These are phyloP conservation scores for Oceanites oceanicus DNA, from an alignment of 2,113 vertebrate species.

Conservation along the genomic window DNA sequence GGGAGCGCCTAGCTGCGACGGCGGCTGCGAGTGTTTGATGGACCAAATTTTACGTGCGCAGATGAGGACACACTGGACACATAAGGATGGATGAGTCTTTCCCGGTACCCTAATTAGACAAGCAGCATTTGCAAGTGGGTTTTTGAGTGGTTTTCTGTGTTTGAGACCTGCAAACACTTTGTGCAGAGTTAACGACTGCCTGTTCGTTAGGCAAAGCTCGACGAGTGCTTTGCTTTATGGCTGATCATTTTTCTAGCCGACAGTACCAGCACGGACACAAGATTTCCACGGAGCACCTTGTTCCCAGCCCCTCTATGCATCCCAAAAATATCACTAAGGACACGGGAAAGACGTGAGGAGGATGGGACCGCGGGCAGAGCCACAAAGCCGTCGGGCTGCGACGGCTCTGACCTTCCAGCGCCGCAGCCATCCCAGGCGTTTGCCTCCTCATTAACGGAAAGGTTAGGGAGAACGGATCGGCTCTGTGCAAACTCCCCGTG, in stretches of 20 bases:
- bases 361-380: neutral
- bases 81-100: conserved; percentile 13
- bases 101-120: neutral
- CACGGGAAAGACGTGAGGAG: neutral
- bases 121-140: neutral
- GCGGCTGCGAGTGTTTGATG: neutral
- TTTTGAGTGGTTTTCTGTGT: neutral
- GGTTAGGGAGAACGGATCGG: neutral
- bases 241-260: neutral
- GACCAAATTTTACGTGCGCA: neutral
- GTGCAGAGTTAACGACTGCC: rapidly evolving
- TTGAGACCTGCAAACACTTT: neutral
- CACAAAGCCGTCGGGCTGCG: rapidly evolving
- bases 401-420: neutral
- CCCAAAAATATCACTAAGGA: neutral
- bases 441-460: conserved; percentile 29
- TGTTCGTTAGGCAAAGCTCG: neutral
- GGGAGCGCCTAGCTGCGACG: neutral
- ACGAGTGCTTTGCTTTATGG: rapidly evolving
- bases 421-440: conserved; percentile 8
- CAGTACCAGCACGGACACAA: neutral
- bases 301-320: neutral
- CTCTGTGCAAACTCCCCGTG: neutral
- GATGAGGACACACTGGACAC: neutral
- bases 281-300: neutral